Evolutionary conservation across 2,888 invertebrate species (phyloP).

Genomic region (Leptura quadrifasciata): DNA sequence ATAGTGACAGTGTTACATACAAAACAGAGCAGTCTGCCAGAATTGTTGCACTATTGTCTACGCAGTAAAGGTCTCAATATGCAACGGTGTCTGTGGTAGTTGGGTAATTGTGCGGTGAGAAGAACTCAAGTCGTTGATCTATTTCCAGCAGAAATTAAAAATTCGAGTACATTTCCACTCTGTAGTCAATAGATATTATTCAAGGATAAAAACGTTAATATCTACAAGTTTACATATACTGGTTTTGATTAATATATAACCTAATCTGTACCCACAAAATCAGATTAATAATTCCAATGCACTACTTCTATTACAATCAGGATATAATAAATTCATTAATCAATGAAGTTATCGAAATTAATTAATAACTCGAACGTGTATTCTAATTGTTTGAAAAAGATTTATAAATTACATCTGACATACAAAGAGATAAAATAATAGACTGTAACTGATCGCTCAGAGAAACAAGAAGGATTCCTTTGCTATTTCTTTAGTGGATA

Average conservation of each 20-base stretch:
- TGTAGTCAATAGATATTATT: too few relatives aligned
- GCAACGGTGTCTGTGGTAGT: too few relatives aligned
- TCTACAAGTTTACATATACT: neutral
- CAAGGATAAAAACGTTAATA: too few relatives aligned
- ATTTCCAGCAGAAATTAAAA: too few relatives aligned
- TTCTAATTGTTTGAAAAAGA: constrained; percentile 8
- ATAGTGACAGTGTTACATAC: too few relatives aligned
- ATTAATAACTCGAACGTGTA: constrained; percentile 4
- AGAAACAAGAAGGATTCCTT: neutral
- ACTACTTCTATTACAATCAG: neutral
- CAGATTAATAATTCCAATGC: neutral
- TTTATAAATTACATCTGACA: constrained; percentile 16
- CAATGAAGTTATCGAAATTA: constrained; percentile 17
- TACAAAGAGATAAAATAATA: neutral
- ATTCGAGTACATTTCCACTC: too few relatives aligned
- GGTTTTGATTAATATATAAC: neutral
- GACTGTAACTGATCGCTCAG: neutral
- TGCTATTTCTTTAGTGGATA: neutral
- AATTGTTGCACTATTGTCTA: too few relatives aligned
- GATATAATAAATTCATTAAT: constrained; percentile 4
- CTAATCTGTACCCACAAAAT: neutral
- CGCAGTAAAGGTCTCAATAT: too few relatives aligned
- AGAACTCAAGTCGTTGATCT: too few relatives aligned
- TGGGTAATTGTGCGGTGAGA: too few relatives aligned
- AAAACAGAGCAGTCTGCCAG: too few relatives aligned